A percentile compares a stretch with the other conserved stretches of the same genome.
phyloP scores from a whole-genome alignment of 2,797 vertebrate species.

The Tarsius wallacei region DNA sequence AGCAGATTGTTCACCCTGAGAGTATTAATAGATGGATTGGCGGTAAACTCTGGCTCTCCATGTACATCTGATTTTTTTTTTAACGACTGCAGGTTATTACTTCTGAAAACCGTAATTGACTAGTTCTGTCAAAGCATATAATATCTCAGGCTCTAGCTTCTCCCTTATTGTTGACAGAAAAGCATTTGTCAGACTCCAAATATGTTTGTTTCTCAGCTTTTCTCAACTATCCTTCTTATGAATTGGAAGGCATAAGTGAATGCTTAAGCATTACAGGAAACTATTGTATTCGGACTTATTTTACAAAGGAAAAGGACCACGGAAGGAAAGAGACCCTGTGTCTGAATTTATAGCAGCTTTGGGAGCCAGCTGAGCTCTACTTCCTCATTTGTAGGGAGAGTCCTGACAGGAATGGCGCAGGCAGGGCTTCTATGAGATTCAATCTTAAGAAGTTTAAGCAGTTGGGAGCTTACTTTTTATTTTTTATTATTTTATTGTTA shows the following conservation, averaged over 20 bases:
- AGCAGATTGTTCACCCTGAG: slow-evolving; percentile 66
- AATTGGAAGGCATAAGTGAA: slow-evolving; percentile 80
- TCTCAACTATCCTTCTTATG: neutral
- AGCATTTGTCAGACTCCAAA: slow-evolving; percentile 76
- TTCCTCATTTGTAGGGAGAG: slow-evolving; percentile 31
- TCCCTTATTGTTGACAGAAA: slow-evolving; percentile 56
- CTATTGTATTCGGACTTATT: neutral
- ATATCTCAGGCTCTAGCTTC: slow-evolving; percentile 73
- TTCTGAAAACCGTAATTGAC: slow-evolving; percentile 82
- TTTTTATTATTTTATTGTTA: neutral
- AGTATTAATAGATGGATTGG: slow-evolving; percentile 75
- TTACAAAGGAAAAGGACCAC: neutral
- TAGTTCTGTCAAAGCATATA: slow-evolving; percentile 82
- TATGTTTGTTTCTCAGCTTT: slow-evolving; percentile 69
- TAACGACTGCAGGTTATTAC: slow-evolving; percentile 76
- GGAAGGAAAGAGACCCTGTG: neutral
- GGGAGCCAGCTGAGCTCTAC: slow-evolving; percentile 70
- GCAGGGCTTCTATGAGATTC: slow-evolving; percentile 70
- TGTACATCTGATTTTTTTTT: slow-evolving; percentile 64
- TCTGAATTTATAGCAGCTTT: neutral
- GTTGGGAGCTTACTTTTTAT: slow-evolving; percentile 76
- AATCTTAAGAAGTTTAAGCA: slow-evolving; percentile 83
- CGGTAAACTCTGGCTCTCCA: slow-evolving; percentile 74
- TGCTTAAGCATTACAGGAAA: slow-evolving; percentile 11
- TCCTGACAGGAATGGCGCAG: slow-evolving; percentile 67